Percentiles rank a stretch among this genome's conserved stretches.
Conservation (phyloP, 2,888 invertebrate species). For the Eilema caniola region DNA sequence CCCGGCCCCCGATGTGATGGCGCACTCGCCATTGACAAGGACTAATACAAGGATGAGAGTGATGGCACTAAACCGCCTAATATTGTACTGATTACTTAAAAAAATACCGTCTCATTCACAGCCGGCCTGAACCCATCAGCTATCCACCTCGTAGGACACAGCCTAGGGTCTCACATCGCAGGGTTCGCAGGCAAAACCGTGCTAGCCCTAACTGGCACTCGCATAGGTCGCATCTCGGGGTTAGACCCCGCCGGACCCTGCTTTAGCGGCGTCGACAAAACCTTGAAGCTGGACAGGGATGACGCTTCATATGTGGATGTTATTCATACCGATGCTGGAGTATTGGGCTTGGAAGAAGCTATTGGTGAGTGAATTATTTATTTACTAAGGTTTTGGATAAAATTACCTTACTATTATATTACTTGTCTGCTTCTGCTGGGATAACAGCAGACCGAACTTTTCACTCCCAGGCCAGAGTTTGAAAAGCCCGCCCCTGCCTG, state of each 20-base stretch:
- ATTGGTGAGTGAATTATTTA: not conserved
- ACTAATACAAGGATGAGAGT: too few relatives aligned
- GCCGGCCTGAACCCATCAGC: conserved; percentile 64
- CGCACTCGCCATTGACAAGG: too few relatives aligned
- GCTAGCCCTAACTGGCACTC: conserved; percentile 59
- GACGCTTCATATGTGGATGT: conserved; percentile 10
- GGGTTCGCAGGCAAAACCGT: conserved; percentile 76
- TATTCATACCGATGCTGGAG: conserved; percentile 29
- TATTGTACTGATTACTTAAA: not conserved
- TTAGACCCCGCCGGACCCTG: conserved; percentile 82
- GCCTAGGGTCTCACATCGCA: conserved; percentile 77
- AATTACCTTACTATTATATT: too few relatives aligned
- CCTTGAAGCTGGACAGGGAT: conserved; percentile 50
- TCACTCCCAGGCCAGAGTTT: too few relatives aligned
- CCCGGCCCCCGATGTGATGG: too few relatives aligned
- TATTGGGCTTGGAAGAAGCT: conserved; percentile 63
- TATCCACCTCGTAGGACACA: conserved; percentile 79
- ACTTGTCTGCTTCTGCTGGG: too few relatives aligned
- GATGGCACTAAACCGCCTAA: too few relatives aligned
- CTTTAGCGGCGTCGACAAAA: conserved; percentile 67
- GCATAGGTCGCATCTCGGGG: conserved; percentile 71
- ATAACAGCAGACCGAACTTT: too few relatives aligned
- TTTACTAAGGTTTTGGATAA: too few relatives aligned
- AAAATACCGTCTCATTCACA: conserved; percentile 39
- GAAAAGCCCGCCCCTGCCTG: too few relatives aligned